Percentiles rank a stretch among this genome's conserved stretches.
These are phyloP conservation scores for Actinia tenebrosa DNA, from an alignment of 64 coral and sea anemone species.

Conservation along the genomic window DNA sequence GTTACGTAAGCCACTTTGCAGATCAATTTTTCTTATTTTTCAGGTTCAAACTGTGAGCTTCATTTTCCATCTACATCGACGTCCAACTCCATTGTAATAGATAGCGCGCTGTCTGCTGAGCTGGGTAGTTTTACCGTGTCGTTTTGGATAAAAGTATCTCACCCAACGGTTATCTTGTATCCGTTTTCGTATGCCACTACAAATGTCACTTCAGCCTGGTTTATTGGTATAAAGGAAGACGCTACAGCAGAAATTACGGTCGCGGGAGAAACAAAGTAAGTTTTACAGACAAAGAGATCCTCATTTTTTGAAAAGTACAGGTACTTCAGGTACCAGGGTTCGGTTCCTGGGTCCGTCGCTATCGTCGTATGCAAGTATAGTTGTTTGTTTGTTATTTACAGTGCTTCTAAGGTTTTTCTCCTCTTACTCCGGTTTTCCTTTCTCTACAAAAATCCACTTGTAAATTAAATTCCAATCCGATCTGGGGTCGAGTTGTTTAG, in stretches of 20 bases:
- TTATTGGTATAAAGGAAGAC: background rate
- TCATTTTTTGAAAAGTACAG: too few species aligned
- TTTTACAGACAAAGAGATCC: background rate
- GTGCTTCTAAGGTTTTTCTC: too few species aligned
- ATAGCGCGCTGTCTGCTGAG: background rate
- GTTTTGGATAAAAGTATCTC: background rate
- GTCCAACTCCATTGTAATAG: background rate
- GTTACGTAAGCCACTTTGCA: too few species aligned
- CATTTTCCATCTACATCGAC: background rate
- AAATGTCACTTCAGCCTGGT: background rate
- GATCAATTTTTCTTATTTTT: background rate
- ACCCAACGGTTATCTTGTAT: background rate
- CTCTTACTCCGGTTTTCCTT: too few species aligned
- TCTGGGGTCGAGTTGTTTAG: too few species aligned
- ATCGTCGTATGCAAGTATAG: too few species aligned
- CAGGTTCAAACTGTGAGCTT: background rate
- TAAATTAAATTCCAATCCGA: too few species aligned
- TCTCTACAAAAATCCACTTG: too few species aligned
- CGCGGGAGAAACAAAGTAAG: background rate
- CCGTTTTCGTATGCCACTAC: conserved; percentile 6
- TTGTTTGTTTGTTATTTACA: too few species aligned
- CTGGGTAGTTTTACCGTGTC: background rate
- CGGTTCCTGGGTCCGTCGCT: too few species aligned
- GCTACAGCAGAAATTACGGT: background rate
- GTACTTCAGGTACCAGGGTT: too few species aligned